Conservation (phyloP, 1,140 invertebrate species). For the Drosophila ercepeae region DNA sequence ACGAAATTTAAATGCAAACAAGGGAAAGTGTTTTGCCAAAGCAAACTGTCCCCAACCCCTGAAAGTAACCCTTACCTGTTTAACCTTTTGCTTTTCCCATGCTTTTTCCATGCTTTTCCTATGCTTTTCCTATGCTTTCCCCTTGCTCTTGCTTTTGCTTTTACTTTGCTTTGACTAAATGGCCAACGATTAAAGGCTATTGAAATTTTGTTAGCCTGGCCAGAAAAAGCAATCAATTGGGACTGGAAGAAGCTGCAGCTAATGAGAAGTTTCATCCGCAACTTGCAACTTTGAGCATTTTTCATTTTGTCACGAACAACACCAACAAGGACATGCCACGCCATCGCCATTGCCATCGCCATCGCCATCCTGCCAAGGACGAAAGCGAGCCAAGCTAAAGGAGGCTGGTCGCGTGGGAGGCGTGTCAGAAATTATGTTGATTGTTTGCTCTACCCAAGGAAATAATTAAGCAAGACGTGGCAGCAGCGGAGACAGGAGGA, state of each 20-base stretch:
- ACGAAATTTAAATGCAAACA: slow-evolving; percentile 61
- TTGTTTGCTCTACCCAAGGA: slow-evolving; percentile 75
- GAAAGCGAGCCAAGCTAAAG: neutral
- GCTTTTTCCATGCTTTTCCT: no score
- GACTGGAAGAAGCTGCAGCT: slow-evolving; percentile 16
- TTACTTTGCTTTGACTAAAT: neutral
- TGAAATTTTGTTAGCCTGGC: neutral
- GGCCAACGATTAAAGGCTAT: slow-evolving; percentile 1
- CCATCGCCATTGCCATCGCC: no score
- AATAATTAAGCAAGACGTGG: slow-evolving; percentile 73
- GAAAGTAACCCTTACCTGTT: slow-evolving; percentile 21
- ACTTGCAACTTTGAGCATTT: slow-evolving; percentile 38
- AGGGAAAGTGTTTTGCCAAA: slow-evolving; percentile 51
- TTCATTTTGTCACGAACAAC: slow-evolving; percentile 47
- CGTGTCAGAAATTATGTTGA: slow-evolving; percentile 75
- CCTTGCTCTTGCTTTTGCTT: no score
- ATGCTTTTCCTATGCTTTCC: no score
- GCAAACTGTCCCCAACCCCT: slow-evolving; percentile 6
- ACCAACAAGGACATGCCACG: slow-evolving; percentile 7
- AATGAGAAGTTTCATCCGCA: slow-evolving; percentile 23
- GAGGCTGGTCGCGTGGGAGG: slow-evolving; percentile 5
- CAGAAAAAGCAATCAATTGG: neutral
- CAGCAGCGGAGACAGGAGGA: slow-evolving; percentile 19
- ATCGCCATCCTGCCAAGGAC: neutral
- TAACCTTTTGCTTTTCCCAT: neutral